Base-by-base conservation (phyloP, 1,140 invertebrate genomes). In the Belonocnema kinseyi region DNA sequence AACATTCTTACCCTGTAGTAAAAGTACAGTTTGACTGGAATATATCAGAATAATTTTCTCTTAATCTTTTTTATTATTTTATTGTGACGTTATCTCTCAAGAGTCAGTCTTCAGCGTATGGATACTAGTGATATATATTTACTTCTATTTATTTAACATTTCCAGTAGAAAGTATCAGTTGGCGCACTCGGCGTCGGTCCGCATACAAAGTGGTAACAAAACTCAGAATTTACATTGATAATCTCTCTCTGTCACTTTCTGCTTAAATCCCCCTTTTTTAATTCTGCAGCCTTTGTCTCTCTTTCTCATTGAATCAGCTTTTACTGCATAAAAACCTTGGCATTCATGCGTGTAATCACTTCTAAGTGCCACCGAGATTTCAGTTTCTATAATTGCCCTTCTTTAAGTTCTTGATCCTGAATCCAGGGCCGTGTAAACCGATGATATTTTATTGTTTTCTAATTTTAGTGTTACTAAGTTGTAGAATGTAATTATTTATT, bases 291-390 rank as follows among this genome's bases (percentile, higher is more conserved):
- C 6, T n/a, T 53, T 19, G 53, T 82, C 78, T 81, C 78, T 72
- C 71, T 85, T 78, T 80, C 77, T 72, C 77, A 71, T 46, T 76
- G 54, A 74, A 77, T 80, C 79, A 58, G 50, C 61, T 80, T 80
- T 76, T 70, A 78, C 71, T 73, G 53, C 21, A 14, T 46, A 58
- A 75, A 71, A 76, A 33, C 71, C 78, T 83, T 82, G 77, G 78
- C 70, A 74, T 75, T 79, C 79, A 72, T 83, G 86, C 84, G 82
- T 83, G 86, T 10, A 33, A 17, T 77, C 88, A 88, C 86, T 88
- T 77, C 86, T 88, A 89, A 88, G 80, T 83, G 74, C 79, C 83
- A 79, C 85, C 86, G 83, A 89, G 83, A 89, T 90, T 85, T 75
- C 80, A 80, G 70, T 76, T 73, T 82, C 74, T 77, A 76, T 76